Base-by-base conservation (phyloP, 2,113 vertebrate genomes). In the Tetrao urogallus region DNA sequence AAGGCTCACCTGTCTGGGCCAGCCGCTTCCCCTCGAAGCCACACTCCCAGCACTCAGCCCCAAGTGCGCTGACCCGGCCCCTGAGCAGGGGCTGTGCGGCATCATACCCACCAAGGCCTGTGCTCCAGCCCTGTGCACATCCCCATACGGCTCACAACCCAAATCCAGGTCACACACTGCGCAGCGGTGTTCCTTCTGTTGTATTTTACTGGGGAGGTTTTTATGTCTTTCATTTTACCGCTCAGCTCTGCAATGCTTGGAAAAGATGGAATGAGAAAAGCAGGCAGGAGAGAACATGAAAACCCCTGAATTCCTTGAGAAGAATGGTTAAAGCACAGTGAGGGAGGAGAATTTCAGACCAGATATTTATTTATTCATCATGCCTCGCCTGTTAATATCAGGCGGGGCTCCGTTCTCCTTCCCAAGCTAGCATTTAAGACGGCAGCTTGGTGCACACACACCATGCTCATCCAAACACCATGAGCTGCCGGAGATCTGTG, bases 341-440 rank as follows among this genome's bases (percentile, higher is more conserved):
- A 12, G 4, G 18, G 36, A 47, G 56, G 42, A 64, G 34, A 36
- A 86, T 74, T 89, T 92, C 73, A 84, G 25, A 71, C n/a, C 50
- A 88, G 66, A 74, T 89, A 92, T 30, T 84, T 60, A 86, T 45
- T 95, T 92, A 92, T 92, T 95, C 94, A 93, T 92, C 61, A 75
- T 27, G 73, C 61, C 80, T 92, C 0, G 3, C 69, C 90, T 92
- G 56, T 67, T 71, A 92, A 67, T 83, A 94, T 78, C 70, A 95
- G 92, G 93, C 81, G 88, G 92, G 72, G 57, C 76, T 83, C 52
- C 9, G 2, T 40, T 77, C 88, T 60, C 32, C 67, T 75, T 64
- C 80, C 52, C 73, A 91, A 73, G 66, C 52, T 1, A 2, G 67
- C 75, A 63, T 64, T 75, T 72, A 82, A 91, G 42, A 79, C 76